Evolutionary conservation across 2,113 vertebrate species (phyloP), one percentile per base, ranked within the genome.

Genomic region (Uria lomvia): DNA sequence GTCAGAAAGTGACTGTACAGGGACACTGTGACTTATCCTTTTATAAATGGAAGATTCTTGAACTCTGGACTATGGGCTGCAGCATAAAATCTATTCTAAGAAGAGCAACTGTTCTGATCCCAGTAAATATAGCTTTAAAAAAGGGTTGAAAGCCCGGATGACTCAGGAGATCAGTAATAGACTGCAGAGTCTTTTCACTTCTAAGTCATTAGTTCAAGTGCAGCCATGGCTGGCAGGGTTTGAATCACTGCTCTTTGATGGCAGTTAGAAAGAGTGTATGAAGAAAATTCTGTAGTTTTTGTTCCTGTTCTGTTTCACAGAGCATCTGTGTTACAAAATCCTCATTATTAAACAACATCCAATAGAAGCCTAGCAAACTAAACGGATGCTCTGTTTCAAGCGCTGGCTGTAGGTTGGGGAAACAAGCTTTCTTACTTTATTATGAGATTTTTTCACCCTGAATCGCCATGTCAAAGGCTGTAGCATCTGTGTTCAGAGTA

Each of bases 191-290:
- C 78, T 96, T 96, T 96, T 96, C 67, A 84, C 40, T 88, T 95
- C 50, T 80, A 94, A 92, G 92, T 94, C 90, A 93, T 94, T 93
- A 95, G 90, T 96, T 97, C 96, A 96, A 95, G 83, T 71, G 82
- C 83, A 96, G 68, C 43, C 50, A 30, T 92, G 75, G 81, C 79
- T 93, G 92, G 75, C 94, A 96, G 75, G n/a, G 42, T 90, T 93
- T 97, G 82, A 97, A 95, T 95, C 78, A 88, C 8, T 2, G 56
- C n/a, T 86, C 90, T 96, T 94, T 94, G 71, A 92, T 58, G 49
- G 22, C 59, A 86, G 49, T 65, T 92, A 76, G 65, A 82, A 81
- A 90, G 52, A 36, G 5, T 7, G 6, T 43, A 49, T 43, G 67
- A 86, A 88, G 53, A 80, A 93, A 88, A 80, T 77, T 86, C 90